Evolutionary conservation across 1,140 invertebrate species (phyloP), one percentile per base, ranked within the genome.

Genomic region (Aphelenchoides avenae): DNA sequence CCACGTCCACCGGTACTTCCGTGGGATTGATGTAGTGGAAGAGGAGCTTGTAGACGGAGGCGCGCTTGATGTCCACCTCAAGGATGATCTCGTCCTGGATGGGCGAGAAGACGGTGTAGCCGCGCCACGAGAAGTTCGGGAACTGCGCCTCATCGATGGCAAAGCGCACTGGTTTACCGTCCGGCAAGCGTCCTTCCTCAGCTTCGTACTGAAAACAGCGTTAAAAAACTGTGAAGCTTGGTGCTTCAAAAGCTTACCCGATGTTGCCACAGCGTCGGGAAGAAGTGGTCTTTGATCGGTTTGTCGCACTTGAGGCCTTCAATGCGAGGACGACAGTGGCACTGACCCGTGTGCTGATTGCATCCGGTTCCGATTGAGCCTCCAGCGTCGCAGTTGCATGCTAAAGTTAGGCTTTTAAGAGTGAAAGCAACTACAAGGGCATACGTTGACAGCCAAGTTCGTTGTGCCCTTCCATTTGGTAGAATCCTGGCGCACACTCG

Each of bases 321-420:
- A 0, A 98, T 85, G 30, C 91, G 79, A 0, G 89, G 86, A 69
- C 88, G 86, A 61, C 89, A 91, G 5, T 75, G 73, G 81, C 94
- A 99, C 71, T 94, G 88, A 0, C 94, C 94, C 11, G 83, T 87
- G 7, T 68, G 73, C 74, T 90, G 93, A 78, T 98, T 85, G 80
- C 94, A 99, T 44, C 85, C 81, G 36, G 82, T 83, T 69, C 84
- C 86, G 9, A 87, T 82, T 0, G 94, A 87, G n/a, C 94, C 94
- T 26, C 94, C 94, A 61, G 90, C 84, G 77, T 96, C 89, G 78
- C 94, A 99, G 51, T 85, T 84, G 78, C 94, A 98, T 67, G 89
- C n/a, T n/a, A n/a, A n/a, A n/a, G n/a, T n/a, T n/a, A n/a, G n/a
- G n/a, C n/a, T n/a, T n/a, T n/a, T n/a, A n/a, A n/a, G 20, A 20